These are phyloP conservation scores for Drosophila punjabiensis DNA, from an alignment of 1,140 invertebrate species.

Conservation along the genomic window DNA sequence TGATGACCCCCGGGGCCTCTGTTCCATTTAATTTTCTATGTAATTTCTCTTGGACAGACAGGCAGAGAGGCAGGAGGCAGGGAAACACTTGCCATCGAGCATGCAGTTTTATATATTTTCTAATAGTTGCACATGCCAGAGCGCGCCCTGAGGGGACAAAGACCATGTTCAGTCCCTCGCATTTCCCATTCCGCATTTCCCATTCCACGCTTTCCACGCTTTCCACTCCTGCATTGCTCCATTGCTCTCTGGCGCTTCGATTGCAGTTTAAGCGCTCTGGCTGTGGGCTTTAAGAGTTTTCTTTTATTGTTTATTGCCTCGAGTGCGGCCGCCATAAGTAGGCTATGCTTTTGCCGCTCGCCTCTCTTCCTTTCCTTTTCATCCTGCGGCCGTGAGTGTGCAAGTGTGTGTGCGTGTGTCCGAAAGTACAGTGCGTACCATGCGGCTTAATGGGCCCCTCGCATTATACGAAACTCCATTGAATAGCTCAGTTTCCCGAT, in stretches of 20 bases:
- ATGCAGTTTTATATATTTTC: constrained; percentile 44
- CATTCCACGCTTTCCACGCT: constrained; percentile 3
- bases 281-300: constrained; percentile 56
- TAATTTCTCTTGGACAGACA: constrained; percentile 34
- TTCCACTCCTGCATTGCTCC: not conserved
- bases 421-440: constrained; percentile 9
- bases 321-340: constrained; percentile 52
- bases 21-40: constrained; percentile 55
- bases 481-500: constrained; percentile 19
- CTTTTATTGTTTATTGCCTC: constrained; percentile 65
- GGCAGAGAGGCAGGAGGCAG: not conserved
- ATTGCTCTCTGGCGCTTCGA: constrained; percentile 48
- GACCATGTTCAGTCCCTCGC: constrained; percentile 7
- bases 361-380: not conserved
- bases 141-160: constrained; percentile 31
- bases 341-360: constrained; percentile 38
- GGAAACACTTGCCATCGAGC: constrained; percentile 14
- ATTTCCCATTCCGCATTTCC: not conserved
- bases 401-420: not conserved
- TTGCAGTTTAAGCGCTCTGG: constrained; percentile 52
- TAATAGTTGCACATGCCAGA: constrained; percentile 65
- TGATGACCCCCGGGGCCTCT: constrained; percentile 22
- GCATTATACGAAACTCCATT: constrained; percentile 2
- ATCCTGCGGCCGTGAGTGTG: not conserved
- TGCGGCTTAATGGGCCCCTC: not conserved